These are phyloP conservation scores for Salvator merianae DNA, from an alignment of 2,113 vertebrate genomes.

Conservation along the genomic window DNA sequence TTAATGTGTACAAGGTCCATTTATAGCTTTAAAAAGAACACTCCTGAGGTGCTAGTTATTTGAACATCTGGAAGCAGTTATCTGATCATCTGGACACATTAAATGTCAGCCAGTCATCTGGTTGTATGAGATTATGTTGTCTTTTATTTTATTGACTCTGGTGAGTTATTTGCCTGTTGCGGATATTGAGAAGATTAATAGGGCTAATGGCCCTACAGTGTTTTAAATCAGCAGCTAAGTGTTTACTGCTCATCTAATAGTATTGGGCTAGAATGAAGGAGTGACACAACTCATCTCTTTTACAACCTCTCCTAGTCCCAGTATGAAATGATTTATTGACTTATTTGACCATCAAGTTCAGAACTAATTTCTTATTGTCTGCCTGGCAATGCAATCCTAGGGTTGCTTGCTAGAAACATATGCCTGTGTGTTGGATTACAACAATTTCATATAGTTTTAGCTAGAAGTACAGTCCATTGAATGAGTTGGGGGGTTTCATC, in stretches of 20 bases:
- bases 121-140: neutral
- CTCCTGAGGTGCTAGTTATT: neutral
- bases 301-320: neutral
- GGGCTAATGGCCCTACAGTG: neutral
- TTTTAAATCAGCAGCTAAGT: neutral
- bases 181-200: conserved; percentile 2
- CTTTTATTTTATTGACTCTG: conserved; percentile 1
- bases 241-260: neutral
- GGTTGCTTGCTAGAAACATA: neutral
- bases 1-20: neutral
- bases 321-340: neutral
- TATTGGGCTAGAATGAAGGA: neutral
- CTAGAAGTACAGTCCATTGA: too few relatives aligned
- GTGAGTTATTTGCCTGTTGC: conserved; percentile 22
- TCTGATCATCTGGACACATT: neutral
- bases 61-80: neutral
- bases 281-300: neutral
- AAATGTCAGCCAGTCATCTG: neutral
- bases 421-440: too few relatives aligned
- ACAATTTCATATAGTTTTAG: neutral
- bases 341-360: neutral
- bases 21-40: neutral
- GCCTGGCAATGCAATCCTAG: too few relatives aligned
- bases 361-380: neutral
- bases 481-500: neutral